A percentile compares a stretch with the other conserved stretches of the same genome.
These are phyloP conservation scores for Metallyticus violacea DNA, from an alignment of 2,888 invertebrate species.

Conservation along the genomic window DNA sequence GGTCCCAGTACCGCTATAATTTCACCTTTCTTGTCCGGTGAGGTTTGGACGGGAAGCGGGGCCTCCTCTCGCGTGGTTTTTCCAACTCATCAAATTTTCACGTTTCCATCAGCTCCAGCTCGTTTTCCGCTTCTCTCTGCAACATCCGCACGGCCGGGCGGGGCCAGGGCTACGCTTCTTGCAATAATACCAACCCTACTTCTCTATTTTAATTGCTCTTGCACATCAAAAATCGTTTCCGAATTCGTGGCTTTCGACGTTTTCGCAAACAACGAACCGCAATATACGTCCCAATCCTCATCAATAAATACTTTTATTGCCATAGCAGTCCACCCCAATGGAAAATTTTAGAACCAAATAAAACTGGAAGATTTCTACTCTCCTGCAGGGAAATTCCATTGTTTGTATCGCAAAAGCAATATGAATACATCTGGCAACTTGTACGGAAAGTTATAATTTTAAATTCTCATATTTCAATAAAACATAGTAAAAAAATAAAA, in stretches of 20 bases:
- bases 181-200: not conserved
- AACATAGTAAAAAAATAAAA: no score
- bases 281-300: no score
- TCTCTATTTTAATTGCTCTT: not conserved
- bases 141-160: not conserved
- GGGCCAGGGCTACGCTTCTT: not conserved
- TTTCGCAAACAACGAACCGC: not conserved
- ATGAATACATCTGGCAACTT: no score
- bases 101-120: slow-evolving; percentile 31
- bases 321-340: not conserved
- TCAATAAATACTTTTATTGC: not conserved
- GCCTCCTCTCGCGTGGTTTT: slow-evolving; percentile 31
- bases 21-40: slow-evolving; percentile 19
- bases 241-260: no score
- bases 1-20: no score
- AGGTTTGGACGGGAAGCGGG: slow-evolving; percentile 16
- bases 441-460: no score
- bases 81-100: slow-evolving; percentile 35
- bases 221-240: no score
- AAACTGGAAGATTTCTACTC: not conserved
- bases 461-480: no score
- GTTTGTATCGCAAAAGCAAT: no score
- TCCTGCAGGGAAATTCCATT: not conserved
- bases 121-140: slow-evolving; percentile 1
- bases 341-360: no score